Evolutionary conservation across 2,113 vertebrate genomes (phyloP).

Genomic region (Bufo bufo): DNA sequence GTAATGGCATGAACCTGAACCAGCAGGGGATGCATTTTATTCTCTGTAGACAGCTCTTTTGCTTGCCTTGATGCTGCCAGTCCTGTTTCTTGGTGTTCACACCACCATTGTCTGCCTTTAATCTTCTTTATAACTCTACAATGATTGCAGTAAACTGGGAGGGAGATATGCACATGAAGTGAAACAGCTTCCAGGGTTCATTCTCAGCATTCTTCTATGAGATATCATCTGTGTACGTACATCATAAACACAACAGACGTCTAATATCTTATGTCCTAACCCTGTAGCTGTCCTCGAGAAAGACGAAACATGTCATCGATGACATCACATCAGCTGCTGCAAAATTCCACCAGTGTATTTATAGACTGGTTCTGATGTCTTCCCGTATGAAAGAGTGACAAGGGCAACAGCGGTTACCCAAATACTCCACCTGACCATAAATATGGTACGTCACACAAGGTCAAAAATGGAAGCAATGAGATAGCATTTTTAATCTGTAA

Average conservation of each 20-base stretch:
- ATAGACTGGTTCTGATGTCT: not conserved
- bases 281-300: not conserved
- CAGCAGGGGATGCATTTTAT: no score
- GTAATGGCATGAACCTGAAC: no score
- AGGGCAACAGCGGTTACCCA: no score
- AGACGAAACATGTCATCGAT: not conserved
- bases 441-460: no score
- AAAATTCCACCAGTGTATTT: not conserved
- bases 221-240: not conserved
- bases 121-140: not conserved
- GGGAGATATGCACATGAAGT: not conserved
- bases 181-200: rapidly evolving
- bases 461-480: no score
- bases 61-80: not conserved
- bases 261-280: not conserved
- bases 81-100: not conserved
- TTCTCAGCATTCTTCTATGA: not conserved
- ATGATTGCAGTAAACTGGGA: not conserved
- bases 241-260: not conserved
- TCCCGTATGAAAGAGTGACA: no score
- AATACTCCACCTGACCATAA: no score
- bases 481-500: no score
- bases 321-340: not conserved
- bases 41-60: not conserved
- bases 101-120: not conserved